Base-by-base conservation (phyloP, 2,888 invertebrate genomes). In the Ichneumoninae sp. region DNA sequence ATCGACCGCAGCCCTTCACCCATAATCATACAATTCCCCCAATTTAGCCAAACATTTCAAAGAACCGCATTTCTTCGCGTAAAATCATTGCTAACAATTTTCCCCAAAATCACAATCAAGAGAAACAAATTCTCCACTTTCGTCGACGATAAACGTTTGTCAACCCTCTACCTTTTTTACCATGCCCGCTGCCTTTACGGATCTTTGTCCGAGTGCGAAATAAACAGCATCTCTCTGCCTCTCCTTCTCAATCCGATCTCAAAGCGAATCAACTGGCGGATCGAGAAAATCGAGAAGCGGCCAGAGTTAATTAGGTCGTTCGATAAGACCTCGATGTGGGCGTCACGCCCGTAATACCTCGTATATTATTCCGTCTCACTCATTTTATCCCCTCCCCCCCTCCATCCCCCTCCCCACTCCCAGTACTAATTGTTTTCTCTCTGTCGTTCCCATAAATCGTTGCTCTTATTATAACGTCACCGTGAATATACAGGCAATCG, bases 381-480 rank as follows among this genome's bases (percentile, higher is more conserved):
- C 40, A 19, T 40, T 72, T 57, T 80, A 47, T 65, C n/a, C 57
- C 66, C 40, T 33, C 54, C 47, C 62, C 62, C 44, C 54, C 60
- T 76, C 19, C 52, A 36, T 74, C 54, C 40, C 66, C 30, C 54
- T 19, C 80, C 30, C 52, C 50, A 70, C 47, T 30, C 66, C 22
- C 54, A 8, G 30, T 74, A 65, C 81, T 84, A 84, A 84, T 84
- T 84, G 81, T 81, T 84, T 84, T 84, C 84, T 84, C 84, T 78
- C 66, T 74, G 81, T 78, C 84, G 78, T 84, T 78, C 54, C 33
- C 84, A 84, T 84, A 84, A 84, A 84, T 84, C 84, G 78, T 50
- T 69, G 30, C 78, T 84, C 84, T 84, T 84, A 81, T 84, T 84
- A 84, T 78, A 81, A 81, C 78, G 84, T 84, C 84, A 74, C 74